Base-by-base conservation (phyloP, 2,113 vertebrate species). In the Albula glossodonta region DNA sequence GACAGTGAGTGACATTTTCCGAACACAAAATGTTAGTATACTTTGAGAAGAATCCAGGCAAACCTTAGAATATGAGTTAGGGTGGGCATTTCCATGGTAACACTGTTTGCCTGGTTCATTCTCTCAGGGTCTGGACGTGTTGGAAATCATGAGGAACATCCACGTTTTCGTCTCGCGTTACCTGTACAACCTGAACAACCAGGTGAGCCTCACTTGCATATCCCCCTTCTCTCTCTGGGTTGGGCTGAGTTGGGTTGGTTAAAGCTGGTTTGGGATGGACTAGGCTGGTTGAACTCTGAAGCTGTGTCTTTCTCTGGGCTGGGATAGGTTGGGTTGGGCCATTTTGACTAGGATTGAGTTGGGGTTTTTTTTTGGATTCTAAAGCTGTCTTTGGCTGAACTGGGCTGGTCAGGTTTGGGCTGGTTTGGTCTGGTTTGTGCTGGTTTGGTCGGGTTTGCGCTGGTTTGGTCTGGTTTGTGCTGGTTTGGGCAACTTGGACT, bases 61-160 rank as follows among this genome's bases (percentile, higher is more conserved):
- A 9, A 56, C 53, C 53, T 41, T 41, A 41, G 31, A 41, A 41
- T 41, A 41, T 41, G 31, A 1, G 31, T 41, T 41, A 41, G 31
- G 1, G 1, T 41, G 31, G 31, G 31, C 31, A 41, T 41, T 41
- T 41, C 31, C 31, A 41, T 41, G 31, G 31, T 41, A 41, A 41
- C 31, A 41, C 31, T 41, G 31, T 60, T 15, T 60, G 56, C 88
- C 15, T 91, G 56, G 17, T 19, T 74, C 31, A 56, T 93, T 88
- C 56, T 90, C 92, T 86, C 90, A 99, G 98, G 98, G 98, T 87
- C 94, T 99, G 89, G 98, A 99, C 88, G 98, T 99, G 88, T 91
- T 99, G 93, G 98, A 99, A 95, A 99, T 99, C 87, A 99, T 99
- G 98, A 97, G 98, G 94, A 99, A 99, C 92, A 99, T 99, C 92